Percentiles rank a stretch among this genome's conserved stretches.
Evolutionary conservation across 2,888 invertebrate genomes (phyloP).

Genomic region (Boloria selene): DNA sequence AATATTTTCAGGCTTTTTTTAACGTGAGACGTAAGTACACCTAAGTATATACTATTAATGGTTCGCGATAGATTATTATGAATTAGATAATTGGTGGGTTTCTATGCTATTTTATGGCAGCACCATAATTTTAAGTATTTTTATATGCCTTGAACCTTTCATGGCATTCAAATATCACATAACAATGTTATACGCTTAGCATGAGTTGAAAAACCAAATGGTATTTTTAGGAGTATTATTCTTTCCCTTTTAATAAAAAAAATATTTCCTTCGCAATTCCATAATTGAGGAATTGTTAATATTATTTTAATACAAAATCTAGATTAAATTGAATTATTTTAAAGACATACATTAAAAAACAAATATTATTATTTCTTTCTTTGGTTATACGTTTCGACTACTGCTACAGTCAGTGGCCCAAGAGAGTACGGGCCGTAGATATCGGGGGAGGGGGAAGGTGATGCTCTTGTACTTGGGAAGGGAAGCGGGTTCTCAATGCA

Average conservation of each 20-base stretch:
- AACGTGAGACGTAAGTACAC: too few species aligned
- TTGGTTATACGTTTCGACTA: conserved; percentile 1
- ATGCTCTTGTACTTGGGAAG: too few species aligned
- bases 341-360: conserved; percentile 1
- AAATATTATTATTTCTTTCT: conserved; percentile 10
- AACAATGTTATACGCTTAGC: conserved; percentile 15
- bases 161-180: conserved; percentile 27
- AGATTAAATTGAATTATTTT: neutral
- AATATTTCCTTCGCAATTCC: neutral
- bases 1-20: too few species aligned
- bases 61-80: neutral
- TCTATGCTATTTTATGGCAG: conserved; percentile 13
- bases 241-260: neutral
- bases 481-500: too few species aligned
- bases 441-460: too few species aligned
- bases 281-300: conserved; percentile 1
- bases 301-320: conserved; percentile 5
- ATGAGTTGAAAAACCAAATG: conserved; percentile 5
- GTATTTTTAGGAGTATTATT: conserved; percentile 9
- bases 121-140: conserved; percentile 25
- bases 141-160: conserved; percentile 25
- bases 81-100: conserved; percentile 2
- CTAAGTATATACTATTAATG: too few species aligned
- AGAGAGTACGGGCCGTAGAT: too few species aligned
- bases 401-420: too few species aligned